These are phyloP conservation scores for Spinibarbus caldwelli DNA, from an alignment of 2,797 vertebrate genomes.

Conservation along the genomic window DNA sequence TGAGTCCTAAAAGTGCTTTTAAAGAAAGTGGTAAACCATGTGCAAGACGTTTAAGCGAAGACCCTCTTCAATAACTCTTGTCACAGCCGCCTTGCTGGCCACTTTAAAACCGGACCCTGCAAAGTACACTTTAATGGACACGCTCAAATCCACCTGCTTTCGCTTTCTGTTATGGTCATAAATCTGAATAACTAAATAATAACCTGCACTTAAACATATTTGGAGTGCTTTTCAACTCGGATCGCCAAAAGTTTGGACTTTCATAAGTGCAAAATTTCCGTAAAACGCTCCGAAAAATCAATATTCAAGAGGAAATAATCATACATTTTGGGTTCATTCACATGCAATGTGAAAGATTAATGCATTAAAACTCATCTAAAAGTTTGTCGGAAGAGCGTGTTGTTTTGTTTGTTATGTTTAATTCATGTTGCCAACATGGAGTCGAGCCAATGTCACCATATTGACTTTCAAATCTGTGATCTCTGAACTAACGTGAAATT, in stretches of 20 bases:
- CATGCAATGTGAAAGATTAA: conserved; percentile 58
- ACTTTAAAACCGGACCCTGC: conserved; percentile 48
- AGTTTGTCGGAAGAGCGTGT: conserved; percentile 31
- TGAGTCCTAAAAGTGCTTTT: conserved; percentile 52
- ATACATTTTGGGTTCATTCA: conserved; percentile 68
- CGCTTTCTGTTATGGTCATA: conserved; percentile 10
- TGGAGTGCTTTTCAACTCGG: conserved; percentile 73
- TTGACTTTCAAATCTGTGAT: conserved; percentile 55
- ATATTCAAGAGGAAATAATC: conserved; percentile 73
- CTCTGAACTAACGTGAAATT: conserved; percentile 55
- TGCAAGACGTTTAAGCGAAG: conserved; percentile 35
- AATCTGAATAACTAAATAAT: conserved; percentile 50
- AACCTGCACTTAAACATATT: conserved; percentile 66
- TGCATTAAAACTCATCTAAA: conserved; percentile 54
- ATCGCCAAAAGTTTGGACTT: conserved; percentile 56
- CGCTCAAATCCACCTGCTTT: conserved; percentile 6
- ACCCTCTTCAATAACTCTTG: conserved; percentile 36
- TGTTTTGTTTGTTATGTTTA: conserved; percentile 44
- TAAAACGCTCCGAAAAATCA: conserved; percentile 66
- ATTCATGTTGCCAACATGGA: conserved; percentile 40
- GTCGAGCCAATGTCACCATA: conserved; percentile 49
- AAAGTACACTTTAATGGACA: conserved; percentile 43
- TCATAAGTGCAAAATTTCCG: conserved; percentile 66
- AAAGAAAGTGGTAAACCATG: conserved; percentile 51
- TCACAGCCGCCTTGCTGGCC: conserved; percentile 29